These are phyloP conservation scores for Glaucomys volans DNA, from an alignment of 2,113 vertebrate species.

Conservation along the genomic window DNA sequence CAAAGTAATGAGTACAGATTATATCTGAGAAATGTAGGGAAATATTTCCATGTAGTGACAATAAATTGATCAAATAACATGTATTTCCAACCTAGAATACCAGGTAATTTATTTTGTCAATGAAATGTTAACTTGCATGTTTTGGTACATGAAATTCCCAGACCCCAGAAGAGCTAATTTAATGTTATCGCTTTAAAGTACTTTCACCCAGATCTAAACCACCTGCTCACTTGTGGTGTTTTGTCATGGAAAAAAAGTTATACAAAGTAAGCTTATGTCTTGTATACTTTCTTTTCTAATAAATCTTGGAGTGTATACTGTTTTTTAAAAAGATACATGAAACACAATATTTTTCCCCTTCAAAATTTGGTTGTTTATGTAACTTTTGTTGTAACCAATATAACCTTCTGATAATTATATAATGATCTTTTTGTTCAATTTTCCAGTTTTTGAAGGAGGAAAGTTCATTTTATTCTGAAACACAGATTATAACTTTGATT, in stretches of 20 bases:
- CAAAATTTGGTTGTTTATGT: not conserved
- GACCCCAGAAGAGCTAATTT: not conserved
- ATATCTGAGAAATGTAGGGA: not conserved
- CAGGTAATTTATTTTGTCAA: not conserved
- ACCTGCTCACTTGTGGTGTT: constrained; percentile 22
- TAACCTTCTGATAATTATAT: not conserved
- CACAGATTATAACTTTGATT: not conserved
- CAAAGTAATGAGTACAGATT: constrained; percentile 4
- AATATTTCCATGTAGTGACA: constrained; percentile 5
- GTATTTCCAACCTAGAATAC: not conserved
- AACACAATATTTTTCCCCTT: not conserved
- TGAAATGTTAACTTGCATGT: constrained; percentile 24
- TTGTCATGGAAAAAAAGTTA: not conserved
- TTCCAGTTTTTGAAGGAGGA: not conserved
- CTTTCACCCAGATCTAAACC: not conserved
- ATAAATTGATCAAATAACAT: not conserved
- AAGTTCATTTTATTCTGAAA: not conserved
- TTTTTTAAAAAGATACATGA: not conserved
- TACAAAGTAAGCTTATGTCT: not conserved
- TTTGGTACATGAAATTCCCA: not conserved
- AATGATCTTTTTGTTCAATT: not conserved
- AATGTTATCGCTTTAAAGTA: constrained; percentile 10
- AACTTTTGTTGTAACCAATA: not conserved
- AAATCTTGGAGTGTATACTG: not conserved
- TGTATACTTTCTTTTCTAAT: not conserved